A percentile compares a stretch with the other conserved stretches of the same genome.
phyloP scores from a whole-genome alignment of 2,113 vertebrate genomes.

The Paramisgurnus dabryanus region DNA sequence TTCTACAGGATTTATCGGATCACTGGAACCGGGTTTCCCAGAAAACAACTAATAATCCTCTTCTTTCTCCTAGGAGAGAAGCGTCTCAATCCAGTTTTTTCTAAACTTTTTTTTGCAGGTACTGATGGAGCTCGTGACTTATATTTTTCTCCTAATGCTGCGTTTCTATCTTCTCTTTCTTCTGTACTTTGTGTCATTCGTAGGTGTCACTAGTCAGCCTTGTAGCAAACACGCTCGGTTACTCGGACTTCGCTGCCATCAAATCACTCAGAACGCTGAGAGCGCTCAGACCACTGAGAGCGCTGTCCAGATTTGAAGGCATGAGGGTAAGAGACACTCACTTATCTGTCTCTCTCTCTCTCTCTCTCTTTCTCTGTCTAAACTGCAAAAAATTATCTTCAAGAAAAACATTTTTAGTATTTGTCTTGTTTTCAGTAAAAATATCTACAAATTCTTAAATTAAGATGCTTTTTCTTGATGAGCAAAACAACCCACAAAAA shows the following conservation, averaged over 20 bases:
- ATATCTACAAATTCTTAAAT: too few relatives aligned
- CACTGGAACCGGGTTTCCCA: neutral
- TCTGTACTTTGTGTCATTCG: slow-evolving; percentile 52
- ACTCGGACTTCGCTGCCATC: slow-evolving; percentile 95
- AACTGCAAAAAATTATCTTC: too few relatives aligned
- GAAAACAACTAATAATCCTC: neutral
- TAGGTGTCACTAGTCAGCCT: slow-evolving; percentile 96
- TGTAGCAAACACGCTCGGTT: slow-evolving; percentile 88
- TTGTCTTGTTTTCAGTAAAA: too few relatives aligned
- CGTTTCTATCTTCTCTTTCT: slow-evolving; percentile 55
- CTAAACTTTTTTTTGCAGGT: slow-evolving; percentile 29
- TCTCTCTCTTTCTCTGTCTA: neutral
- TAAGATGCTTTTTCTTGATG: too few relatives aligned
- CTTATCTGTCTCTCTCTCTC: slow-evolving; percentile 14
- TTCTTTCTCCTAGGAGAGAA: neutral
- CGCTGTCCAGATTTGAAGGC: slow-evolving; percentile 95
- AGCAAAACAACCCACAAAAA: too few relatives aligned
- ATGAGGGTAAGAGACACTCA: slow-evolving; percentile 90
- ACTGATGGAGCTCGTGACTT: slow-evolving; percentile 16
- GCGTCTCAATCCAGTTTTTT: too few relatives aligned
- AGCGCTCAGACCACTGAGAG: slow-evolving; percentile 91
- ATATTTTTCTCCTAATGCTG: slow-evolving; percentile 48
- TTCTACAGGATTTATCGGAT: neutral
- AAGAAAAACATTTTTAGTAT: too few relatives aligned
- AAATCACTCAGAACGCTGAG: slow-evolving; percentile 94